These are phyloP conservation scores for Dyspetes luteomarginatus DNA, from an alignment of 2,888 invertebrate genomes.

Conservation along the genomic window DNA sequence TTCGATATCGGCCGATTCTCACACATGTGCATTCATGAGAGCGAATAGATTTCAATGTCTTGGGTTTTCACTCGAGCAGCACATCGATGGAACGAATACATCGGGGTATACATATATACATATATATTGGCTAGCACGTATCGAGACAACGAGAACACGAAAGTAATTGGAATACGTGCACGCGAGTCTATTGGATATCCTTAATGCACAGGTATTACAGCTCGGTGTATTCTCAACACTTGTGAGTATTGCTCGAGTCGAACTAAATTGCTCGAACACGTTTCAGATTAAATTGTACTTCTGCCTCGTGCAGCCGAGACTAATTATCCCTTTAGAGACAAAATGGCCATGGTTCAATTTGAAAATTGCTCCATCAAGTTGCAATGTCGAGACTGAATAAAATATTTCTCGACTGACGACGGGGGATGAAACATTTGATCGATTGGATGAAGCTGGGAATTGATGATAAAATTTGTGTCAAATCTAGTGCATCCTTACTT, in stretches of 20 bases:
- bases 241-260: conserved; percentile 5
- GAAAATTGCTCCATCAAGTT: background rate
- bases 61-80: background rate
- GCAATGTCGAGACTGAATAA: background rate
- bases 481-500: background rate
- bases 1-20: background rate
- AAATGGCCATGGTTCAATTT: conserved; percentile 14
- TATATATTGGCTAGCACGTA: conserved; percentile 19
- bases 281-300: conserved; percentile 37
- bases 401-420: background rate
- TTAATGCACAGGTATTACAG: conserved; percentile 17
- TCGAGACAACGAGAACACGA: conserved; percentile 18
- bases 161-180: conserved; percentile 56
- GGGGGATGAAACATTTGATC: background rate
- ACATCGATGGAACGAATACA: conserved; percentile 20
- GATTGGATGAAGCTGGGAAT: background rate
- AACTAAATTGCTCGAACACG: conserved; percentile 20
- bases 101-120: background rate
- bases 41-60: background rate
- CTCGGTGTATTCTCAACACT: conserved; percentile 19
- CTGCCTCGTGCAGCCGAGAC: background rate
- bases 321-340: conserved; percentile 23
- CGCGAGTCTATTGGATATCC: conserved; percentile 19
- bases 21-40: background rate
- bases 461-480: background rate